Percentiles rank a stretch among this genome's conserved stretches.
These are phyloP conservation scores for Eospalax fontanierii DNA, from an alignment of 2,797 vertebrate genomes.

Conservation along the genomic window DNA sequence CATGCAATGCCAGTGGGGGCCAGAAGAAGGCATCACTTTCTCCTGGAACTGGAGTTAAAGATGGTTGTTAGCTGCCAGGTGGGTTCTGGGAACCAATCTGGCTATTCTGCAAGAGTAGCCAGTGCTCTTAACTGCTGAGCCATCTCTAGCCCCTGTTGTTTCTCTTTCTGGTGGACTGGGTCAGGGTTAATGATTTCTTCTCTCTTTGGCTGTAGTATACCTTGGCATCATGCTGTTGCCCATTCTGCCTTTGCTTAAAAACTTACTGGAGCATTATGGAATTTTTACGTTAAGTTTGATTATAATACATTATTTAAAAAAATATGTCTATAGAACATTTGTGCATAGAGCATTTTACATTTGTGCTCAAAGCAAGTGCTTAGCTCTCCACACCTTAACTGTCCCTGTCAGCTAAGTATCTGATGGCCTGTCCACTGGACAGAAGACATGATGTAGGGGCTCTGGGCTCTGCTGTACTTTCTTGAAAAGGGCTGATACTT, in stretches of 20 bases:
- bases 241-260: not conserved
- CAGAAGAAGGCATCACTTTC: too few species aligned
- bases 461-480: not conserved
- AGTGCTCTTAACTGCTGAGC: too few species aligned
- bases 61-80: too few species aligned
- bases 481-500: not conserved
- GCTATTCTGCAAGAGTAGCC: too few species aligned
- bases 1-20: too few species aligned
- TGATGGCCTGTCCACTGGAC: not conserved
- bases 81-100: too few species aligned
- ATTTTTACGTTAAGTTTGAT: constrained; percentile 14
- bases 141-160: too few species aligned
- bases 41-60: too few species aligned
- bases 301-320: not conserved
- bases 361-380: not conserved
- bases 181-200: not conserved
- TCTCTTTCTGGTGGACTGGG: not conserved
- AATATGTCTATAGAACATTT: not conserved
- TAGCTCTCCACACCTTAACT: not conserved
- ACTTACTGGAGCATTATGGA: not conserved
- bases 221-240: not conserved
- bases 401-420: not conserved
- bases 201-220: not conserved
- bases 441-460: not conserved
- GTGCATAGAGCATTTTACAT: not conserved